Evolutionary conservation across 92 coral and sea anemone genomes (phyloP), one percentile per base, ranked within the genome.

Genomic region (Palythoa caribaeorum): DNA sequence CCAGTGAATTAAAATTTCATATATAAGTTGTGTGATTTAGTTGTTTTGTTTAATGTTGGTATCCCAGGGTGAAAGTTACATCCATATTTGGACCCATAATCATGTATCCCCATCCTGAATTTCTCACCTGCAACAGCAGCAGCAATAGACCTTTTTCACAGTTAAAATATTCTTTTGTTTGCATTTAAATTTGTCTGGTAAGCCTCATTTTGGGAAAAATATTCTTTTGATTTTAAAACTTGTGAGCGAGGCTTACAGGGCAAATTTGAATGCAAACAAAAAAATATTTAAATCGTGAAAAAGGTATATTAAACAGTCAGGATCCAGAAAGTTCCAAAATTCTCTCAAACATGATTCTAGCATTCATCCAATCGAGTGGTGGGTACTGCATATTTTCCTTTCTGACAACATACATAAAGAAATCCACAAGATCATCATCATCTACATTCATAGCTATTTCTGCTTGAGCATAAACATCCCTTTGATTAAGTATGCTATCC

Each of bases 391-490:
- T 88, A 62, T 57, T 68, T 89, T 89, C 91, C 63, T 83, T 71
- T 35, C 73, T 51, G 71, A 83, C 88, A 36, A 89, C 91, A 83
- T 83, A 89, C 88, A 21, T 83, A 37, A 89, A 89, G 69, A 83
- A 83, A 20, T 74, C 88, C 60, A 54, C 60, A 16, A 83, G 68
- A 38, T 89, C 92, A 60, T 59, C 39, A 63, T 89, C 89, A 76
- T 77, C 87, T 65, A 77, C 81, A 39, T 89, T 80, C 87, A 72
- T 55, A 36, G 89, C 89, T 37, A 84, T 14, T 66, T 89, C 89
- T 89, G 92, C 89, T 13, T 84, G 62, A 19, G 69, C 75, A 84
- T 89, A 84, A 14, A 89, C 76, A 81, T 89, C 92, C 79, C 89
- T 60, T 75, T 89, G 89, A 48, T 84, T 76, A 83, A 50, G 89